These are phyloP conservation scores for Diploptera punctata DNA, from an alignment of 2,888 invertebrate genomes.

Conservation along the genomic window DNA sequence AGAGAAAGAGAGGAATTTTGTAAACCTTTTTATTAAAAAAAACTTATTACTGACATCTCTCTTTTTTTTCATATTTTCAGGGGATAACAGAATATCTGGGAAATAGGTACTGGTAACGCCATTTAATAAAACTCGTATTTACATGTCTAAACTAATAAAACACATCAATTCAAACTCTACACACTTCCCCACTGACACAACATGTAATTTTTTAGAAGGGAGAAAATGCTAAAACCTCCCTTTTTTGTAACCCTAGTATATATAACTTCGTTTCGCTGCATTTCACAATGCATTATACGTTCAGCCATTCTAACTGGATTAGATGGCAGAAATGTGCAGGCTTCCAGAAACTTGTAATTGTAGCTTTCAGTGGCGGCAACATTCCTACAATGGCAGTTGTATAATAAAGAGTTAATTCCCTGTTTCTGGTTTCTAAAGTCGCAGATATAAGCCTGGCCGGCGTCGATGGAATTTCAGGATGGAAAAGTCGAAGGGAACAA, in stretches of 20 bases:
- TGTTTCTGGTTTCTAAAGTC: no score
- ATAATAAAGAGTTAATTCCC: no score
- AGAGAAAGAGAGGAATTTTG: no score
- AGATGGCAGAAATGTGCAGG: slow-evolving; percentile 1
- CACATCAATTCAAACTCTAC: no score
- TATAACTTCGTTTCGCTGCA: neutral
- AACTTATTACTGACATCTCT: neutral
- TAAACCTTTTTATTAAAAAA: neutral
- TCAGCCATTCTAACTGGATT: neutral
- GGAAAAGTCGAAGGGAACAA: no score
- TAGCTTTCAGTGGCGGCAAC: neutral
- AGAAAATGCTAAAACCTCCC: neutral
- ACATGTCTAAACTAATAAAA: neutral
- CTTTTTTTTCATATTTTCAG: no score
- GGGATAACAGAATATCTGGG: no score
- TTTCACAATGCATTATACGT: neutral
- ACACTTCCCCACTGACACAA: neutral
- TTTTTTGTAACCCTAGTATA: neutral
- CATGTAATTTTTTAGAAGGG: neutral
- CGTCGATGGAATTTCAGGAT: no score
- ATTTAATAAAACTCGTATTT: neutral
- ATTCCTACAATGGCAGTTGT: no score
- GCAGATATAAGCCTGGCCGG: no score
- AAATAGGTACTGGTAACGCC: no score
- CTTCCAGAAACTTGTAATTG: slow-evolving; percentile 10